Conservation (phyloP, 2,113 vertebrate species). For the Erinaceus europaeus region DNA sequence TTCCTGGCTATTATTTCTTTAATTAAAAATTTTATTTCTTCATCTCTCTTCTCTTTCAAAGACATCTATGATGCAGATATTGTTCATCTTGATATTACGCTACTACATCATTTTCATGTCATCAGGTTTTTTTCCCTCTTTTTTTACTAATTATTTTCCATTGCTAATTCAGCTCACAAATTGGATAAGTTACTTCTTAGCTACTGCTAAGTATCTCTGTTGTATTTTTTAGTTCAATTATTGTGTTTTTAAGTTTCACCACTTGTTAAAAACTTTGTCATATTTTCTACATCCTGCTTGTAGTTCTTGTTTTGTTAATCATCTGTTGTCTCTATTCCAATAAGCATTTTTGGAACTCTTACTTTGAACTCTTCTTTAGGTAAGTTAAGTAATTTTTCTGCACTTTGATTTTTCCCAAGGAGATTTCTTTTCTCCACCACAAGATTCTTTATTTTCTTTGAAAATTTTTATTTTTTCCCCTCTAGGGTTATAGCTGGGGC, state of each 20-base stretch:
- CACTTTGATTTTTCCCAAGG: neutral
- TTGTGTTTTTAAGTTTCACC: neutral
- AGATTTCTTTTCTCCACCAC: neutral
- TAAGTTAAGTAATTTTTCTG: neutral
- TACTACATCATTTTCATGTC: neutral
- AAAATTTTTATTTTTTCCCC: too few relatives aligned
- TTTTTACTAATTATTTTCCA: neutral
- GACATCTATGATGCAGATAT: neutral
- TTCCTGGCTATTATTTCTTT: neutral
- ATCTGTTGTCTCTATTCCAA: neutral
- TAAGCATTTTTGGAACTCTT: neutral
- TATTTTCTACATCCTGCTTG: neutral
- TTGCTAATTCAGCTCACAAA: neutral
- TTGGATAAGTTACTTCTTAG: neutral
- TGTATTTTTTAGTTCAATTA: neutral
- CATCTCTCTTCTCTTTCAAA: neutral
- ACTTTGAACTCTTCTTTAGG: neutral
- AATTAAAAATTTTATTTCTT: neutral
- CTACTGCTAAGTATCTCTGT: neutral
- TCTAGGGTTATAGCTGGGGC: too few relatives aligned
- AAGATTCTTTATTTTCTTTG: too few relatives aligned
- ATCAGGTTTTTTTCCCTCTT: neutral
- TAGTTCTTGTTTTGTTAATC: neutral
- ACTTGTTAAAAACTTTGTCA: too few relatives aligned
- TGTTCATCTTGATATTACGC: neutral